Evolutionary conservation across 2,888 invertebrate genomes (phyloP), one percentile per base, ranked within the genome.

Genomic region (Endotricha flammealis): DNA sequence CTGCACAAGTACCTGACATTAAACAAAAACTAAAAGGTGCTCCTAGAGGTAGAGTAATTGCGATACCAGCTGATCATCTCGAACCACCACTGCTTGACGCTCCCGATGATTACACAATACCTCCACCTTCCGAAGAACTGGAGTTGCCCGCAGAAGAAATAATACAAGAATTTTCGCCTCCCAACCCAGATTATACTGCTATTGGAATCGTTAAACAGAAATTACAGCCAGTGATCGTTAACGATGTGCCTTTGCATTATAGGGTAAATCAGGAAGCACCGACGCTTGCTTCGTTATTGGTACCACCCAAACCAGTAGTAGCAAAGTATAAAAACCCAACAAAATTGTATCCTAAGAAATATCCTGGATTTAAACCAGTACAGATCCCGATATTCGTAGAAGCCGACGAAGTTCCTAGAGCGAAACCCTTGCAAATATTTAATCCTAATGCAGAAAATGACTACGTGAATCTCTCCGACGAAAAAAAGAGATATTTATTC

Each of bases 301-400:
- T 62, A 23, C 72, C 76, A 5, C 83, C 64, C 38, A 77, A 57
- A 48, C 71, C 47, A 32, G 55, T 54, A 60, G 57, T 46, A 50
- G 65, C 62, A 48, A 70, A 65, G 44, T 53, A 61, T 23, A 76
- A 85, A 46, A 61, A 67, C 12, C 89, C 90, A 2, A 90, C 89
- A 11, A 85, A 85, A 51, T 52, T 80, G 12, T 90, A 88, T 50
- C 90, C 90, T 0, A 91, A 90, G 58, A 91, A 91, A 57, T 90
- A 80, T 59, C 64, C 75, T 41, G 75, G 81, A 29, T 80, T 88
- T 36, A 86, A 83, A 36, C 82, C 86, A 0, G 59, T 85, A 27
- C 72, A 79, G 1, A 82, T 86, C 46, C 86, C 86, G 4, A 56
- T 85, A 39, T 79, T 64, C 38, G 62, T 58, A 23, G 74, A 72